Percentiles rank a stretch among this genome's conserved stretches.
phyloP scores from a whole-genome alignment of 2,888 invertebrate species.

The Cheilosia impressa region DNA sequence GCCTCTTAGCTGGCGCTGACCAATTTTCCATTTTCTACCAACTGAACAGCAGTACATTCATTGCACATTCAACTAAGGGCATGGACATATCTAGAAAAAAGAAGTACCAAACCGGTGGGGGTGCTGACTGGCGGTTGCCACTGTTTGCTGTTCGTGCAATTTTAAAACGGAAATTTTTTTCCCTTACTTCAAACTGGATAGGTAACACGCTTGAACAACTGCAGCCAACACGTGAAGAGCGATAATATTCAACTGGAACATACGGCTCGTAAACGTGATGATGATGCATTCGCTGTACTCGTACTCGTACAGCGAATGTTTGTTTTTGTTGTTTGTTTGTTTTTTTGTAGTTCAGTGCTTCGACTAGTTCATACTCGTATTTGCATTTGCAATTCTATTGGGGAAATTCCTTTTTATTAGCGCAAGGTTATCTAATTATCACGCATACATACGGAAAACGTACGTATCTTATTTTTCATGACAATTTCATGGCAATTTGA shows the following conservation, averaged over 20 bases:
- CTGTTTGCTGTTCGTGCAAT: neutral
- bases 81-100: neutral
- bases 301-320: no score
- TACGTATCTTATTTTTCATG: no score
- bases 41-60: neutral
- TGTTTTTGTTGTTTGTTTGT: slow-evolving; percentile 10
- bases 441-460: neutral
- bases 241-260: slow-evolving; percentile 41
- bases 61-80: slow-evolving; percentile 11
- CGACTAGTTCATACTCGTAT: slow-evolving; percentile 1
- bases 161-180: slow-evolving; percentile 5
- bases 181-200: slow-evolving; percentile 12
- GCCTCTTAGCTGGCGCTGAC: no score
- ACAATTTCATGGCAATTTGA: no score
- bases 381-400: slow-evolving; percentile 13
- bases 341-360: neutral
- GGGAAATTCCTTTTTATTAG: slow-evolving; percentile 27
- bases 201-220: slow-evolving; percentile 14
- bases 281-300: slow-evolving; percentile 19
- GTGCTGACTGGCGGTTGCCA: neutral
- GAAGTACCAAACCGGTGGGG: neutral
- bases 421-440: slow-evolving; percentile 31
- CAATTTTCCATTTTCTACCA: neutral
- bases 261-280: slow-evolving; percentile 62
- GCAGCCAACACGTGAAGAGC: slow-evolving; percentile 58